Evolutionary conservation across 2,888 invertebrate genomes (phyloP).

Genomic region (Coelogynopora nodosa): DNA sequence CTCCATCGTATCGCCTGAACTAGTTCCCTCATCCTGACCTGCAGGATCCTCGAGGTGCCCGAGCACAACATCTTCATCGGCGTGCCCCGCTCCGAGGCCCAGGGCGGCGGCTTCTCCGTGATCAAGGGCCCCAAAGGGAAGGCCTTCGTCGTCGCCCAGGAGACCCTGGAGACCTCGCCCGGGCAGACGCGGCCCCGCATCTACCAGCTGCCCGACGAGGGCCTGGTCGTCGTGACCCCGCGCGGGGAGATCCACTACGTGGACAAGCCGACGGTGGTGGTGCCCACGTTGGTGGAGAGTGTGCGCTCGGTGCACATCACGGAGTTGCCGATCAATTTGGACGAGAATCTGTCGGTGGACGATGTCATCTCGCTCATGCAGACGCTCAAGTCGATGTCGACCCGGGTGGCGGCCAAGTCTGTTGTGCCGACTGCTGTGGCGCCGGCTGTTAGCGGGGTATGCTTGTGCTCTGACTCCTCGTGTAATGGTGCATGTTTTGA

Average conservation of each 20-base stretch:
- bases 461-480: too few species aligned
- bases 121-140: not conserved
- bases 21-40: too few species aligned
- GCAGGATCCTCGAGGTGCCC: conserved; percentile 5
- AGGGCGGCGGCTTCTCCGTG: not conserved
- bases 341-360: not conserved
- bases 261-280: not conserved
- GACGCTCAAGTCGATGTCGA: not conserved
- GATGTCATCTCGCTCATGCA: not conserved
- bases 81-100: not conserved
- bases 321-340: not conserved
- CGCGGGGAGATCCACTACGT: not conserved
- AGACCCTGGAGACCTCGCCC: not conserved
- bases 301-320: not conserved
- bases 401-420: not conserved
- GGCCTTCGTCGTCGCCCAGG: not conserved
- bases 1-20: too few species aligned
- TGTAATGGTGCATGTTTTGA: too few species aligned
- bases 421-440: not conserved
- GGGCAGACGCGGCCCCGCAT: not conserved
- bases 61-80: conserved; percentile 3
- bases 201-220: not conserved
- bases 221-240: not conserved
- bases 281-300: not conserved
- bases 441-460: too few species aligned